A percentile compares a stretch with the other conserved stretches of the same genome.
Conservation (phyloP, 2,888 invertebrate species). For the Hydrotaea cyrtoneurina region DNA sequence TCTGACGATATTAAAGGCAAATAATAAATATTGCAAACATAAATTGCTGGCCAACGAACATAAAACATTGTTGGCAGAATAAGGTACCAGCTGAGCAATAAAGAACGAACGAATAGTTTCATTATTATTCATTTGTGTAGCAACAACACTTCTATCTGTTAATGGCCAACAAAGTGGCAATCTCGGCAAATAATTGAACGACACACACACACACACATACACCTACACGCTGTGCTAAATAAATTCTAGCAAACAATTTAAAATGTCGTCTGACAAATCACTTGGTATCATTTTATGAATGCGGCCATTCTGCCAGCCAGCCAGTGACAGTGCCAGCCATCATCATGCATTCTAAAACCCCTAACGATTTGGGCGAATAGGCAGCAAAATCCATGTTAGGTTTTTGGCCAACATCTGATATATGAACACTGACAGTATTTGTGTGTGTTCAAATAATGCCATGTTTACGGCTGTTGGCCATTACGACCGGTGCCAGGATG, state of each 20-base stretch:
- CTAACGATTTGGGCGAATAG: background rate
- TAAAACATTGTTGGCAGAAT: background rate
- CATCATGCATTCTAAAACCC: background rate
- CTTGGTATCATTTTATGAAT: background rate
- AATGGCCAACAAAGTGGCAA: background rate
- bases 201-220: background rate
- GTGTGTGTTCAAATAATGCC: background rate
- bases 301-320: background rate
- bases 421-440: background rate
- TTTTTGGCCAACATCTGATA: background rate
- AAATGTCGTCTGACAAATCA: constrained; percentile 7
- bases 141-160: background rate
- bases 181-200: background rate
- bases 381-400: background rate
- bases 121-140: background rate
- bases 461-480: background rate
- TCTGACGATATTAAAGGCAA: background rate
- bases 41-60: constrained; percentile 4
- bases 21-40: background rate
- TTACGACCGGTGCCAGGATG: background rate
- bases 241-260: background rate
- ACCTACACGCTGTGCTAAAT: background rate
- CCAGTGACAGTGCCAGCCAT: background rate
- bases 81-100: too few relatives aligned
- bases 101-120: background rate